phyloP scores from a whole-genome alignment of 2,888 invertebrate species.

The Cyaniris semiargus region DNA sequence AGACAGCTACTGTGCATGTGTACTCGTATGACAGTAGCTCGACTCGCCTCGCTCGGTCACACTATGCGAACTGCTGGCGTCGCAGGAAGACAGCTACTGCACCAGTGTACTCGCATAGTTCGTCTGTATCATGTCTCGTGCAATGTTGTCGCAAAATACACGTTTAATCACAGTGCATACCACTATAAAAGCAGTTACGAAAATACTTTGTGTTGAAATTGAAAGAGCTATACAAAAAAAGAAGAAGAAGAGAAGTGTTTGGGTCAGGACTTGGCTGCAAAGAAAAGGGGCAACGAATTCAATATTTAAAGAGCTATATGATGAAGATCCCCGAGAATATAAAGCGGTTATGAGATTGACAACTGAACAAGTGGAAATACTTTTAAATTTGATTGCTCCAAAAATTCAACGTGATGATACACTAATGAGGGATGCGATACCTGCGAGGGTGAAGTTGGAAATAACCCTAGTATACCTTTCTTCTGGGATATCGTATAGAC shows the following conservation, averaged over 20 bases:
- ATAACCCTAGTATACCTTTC: conserved; percentile 36
- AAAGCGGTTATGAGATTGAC: conserved; percentile 38
- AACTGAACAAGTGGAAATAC: conserved; percentile 38
- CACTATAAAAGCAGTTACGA: conserved; percentile 22
- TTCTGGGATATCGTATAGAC: conserved; percentile 35
- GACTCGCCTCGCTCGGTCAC: conserved; percentile 27
- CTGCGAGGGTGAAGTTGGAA: conserved; percentile 38
- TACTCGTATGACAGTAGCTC: conserved; percentile 16
- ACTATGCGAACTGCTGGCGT: conserved; percentile 32
- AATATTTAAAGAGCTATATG: conserved; percentile 37
- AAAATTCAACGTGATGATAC: conserved; percentile 35
- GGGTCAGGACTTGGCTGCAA: conserved; percentile 26
- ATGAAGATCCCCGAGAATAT: conserved; percentile 40
- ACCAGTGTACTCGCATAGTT: conserved; percentile 28
- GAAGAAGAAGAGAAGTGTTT: conserved; percentile 11
- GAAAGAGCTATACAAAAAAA: conserved; percentile 14
- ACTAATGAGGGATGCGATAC: conserved; percentile 38
- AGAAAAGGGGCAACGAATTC: conserved; percentile 37
- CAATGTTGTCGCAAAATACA: too few species aligned
- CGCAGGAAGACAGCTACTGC: conserved; percentile 29
- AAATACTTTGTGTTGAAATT: conserved; percentile 18
- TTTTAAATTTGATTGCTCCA: conserved; percentile 38
- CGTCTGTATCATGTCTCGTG: conserved; percentile 9
- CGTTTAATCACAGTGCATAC: conserved; percentile 1
- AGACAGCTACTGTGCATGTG: conserved; percentile 23